phyloP scores from a whole-genome alignment of 2,797 vertebrate genomes.

The Morelia viridis region DNA sequence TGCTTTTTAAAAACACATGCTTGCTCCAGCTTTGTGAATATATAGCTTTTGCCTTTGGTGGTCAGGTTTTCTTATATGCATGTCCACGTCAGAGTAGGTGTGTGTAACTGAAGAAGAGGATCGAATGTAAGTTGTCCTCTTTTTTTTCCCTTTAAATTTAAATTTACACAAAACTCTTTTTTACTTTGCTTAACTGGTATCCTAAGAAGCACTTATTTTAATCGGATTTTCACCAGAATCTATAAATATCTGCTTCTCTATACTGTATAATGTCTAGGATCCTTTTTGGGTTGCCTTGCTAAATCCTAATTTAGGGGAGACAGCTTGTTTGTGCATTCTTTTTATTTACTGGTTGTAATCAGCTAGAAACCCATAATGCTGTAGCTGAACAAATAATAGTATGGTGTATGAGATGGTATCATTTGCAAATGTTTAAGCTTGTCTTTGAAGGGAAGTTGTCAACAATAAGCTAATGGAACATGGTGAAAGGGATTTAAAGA shows the following conservation, averaged over 20 bases:
- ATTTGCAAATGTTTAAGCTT: background rate
- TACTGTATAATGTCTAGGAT: background rate
- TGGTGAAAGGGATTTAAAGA: slow-evolving; percentile 10
- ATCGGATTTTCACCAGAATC: background rate
- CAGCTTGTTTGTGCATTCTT: background rate
- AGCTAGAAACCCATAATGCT: background rate
- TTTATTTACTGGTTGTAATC: background rate
- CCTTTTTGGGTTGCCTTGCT: background rate
- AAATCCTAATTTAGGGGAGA: background rate
- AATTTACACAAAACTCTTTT: background rate
- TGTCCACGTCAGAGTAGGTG: background rate
- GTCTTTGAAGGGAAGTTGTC: slow-evolving; percentile 9
- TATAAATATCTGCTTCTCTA: background rate
- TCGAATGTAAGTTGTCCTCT: background rate
- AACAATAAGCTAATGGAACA: slow-evolving; percentile 6
- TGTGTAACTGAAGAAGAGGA: background rate
- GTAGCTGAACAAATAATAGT: background rate
- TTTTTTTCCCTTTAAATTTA: background rate
- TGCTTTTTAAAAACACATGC: background rate
- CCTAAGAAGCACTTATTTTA: background rate
- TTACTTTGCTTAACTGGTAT: background rate
- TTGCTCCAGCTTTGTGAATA: background rate
- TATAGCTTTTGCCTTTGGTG: background rate
- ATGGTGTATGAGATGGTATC: background rate
- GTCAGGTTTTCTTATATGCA: background rate